A percentile compares a stretch with the other conserved stretches of the same genome.
Conservation (phyloP, 2,797 vertebrate species). For the Pygocentrus nattereri region DNA sequence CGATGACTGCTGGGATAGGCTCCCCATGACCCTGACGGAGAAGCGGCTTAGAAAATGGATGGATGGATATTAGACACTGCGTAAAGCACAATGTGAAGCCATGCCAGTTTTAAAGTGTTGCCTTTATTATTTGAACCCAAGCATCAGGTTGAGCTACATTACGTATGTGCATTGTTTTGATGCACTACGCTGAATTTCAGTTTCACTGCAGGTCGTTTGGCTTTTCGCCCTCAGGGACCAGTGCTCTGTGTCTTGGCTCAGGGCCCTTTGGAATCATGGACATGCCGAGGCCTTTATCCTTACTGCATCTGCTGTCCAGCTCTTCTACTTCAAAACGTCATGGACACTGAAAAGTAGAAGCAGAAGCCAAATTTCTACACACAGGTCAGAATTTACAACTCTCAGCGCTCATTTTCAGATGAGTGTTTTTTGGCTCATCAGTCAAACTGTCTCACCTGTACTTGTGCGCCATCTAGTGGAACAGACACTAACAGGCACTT, state of each 20-base stretch:
- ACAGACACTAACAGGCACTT: background rate
- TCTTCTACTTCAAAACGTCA: conserved; percentile 9
- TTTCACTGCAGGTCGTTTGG: background rate
- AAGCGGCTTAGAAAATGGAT: too few relatives aligned
- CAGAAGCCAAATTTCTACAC: background rate
- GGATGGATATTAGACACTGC: too few relatives aligned
- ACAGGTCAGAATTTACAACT: background rate
- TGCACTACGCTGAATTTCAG: background rate
- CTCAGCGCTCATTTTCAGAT: background rate
- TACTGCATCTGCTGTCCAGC: background rate
- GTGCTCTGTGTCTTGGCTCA: background rate
- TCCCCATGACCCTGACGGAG: too few relatives aligned
- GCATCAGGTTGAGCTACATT: background rate
- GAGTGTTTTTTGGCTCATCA: background rate
- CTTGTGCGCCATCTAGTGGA: conserved; percentile 30
- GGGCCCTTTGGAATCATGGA: background rate
- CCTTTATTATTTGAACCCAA: conserved; percentile 14
- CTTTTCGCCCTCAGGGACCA: background rate
- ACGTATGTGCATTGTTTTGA: background rate
- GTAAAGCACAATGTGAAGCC: background rate
- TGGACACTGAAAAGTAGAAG: conserved; percentile 27
- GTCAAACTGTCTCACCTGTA: background rate
- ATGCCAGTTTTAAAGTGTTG: background rate
- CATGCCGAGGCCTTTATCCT: background rate
- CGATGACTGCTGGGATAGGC: too few relatives aligned